Conservation (phyloP, 2,888 invertebrate species). For the Leptogaster cylindrica region DNA sequence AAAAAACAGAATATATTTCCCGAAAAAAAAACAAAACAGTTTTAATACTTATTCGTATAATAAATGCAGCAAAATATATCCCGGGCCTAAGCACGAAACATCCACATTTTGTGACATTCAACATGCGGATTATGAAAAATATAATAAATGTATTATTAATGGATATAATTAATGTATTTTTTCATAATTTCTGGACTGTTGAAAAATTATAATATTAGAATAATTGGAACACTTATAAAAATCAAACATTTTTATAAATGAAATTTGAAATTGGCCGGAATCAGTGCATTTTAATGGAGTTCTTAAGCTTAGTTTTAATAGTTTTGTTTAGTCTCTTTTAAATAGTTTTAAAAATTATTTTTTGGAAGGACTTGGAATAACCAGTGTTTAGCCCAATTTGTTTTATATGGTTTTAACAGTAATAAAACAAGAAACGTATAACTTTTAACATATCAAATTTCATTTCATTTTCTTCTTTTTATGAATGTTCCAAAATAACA, state of each 20-base stretch:
- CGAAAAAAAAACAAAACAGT: background rate
- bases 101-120: slow-evolving; percentile 6
- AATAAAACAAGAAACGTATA: too few species aligned
- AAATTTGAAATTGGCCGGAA: slow-evolving; percentile 21
- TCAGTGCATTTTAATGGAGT: background rate
- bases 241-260: too few species aligned
- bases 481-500: slow-evolving; percentile 35
- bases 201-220: too few species aligned
- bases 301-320: background rate
- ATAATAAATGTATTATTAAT: too few species aligned
- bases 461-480: too few species aligned
- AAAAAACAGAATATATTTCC: background rate
- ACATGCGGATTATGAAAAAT: too few species aligned
- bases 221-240: too few species aligned
- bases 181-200: too few species aligned
- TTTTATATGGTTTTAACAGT: too few species aligned
- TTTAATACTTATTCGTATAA: slow-evolving; percentile 11
- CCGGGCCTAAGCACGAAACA: background rate
- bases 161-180: too few species aligned
- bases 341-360: background rate
- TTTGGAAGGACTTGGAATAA: slow-evolving; percentile 22
- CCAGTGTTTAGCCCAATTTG: too few species aligned
- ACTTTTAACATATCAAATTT: too few species aligned
- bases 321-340: background rate
- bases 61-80: slow-evolving; percentile 32